These are phyloP conservation scores for Ophioderma brevispina DNA, from an alignment of 35 echinoderm and acorn worm species.

Conservation along the genomic window DNA sequence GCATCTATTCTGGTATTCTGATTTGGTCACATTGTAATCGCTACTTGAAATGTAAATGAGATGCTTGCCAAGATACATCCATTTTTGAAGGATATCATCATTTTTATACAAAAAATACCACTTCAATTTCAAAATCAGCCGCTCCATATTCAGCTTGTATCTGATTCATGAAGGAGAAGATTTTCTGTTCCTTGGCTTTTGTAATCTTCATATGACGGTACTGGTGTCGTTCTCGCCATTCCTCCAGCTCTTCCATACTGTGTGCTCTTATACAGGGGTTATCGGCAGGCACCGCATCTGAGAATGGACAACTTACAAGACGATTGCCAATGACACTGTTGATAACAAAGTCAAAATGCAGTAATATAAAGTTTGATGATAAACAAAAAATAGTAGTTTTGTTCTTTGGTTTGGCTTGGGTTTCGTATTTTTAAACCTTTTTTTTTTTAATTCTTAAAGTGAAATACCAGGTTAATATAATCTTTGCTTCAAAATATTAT, in stretches of 20 bases:
- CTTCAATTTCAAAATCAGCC: background rate
- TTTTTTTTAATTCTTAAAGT: background rate
- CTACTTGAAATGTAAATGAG: background rate
- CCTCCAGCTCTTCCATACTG: constrained; percentile 69
- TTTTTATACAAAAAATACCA: background rate
- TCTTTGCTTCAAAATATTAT: too few relatives aligned
- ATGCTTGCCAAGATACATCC: background rate
- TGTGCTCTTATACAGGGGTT: constrained; percentile 77
- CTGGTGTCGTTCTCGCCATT: constrained; percentile 75
- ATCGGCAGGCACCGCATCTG: constrained; percentile 17
- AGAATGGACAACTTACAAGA: constrained; percentile 50
- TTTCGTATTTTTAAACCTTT: background rate
- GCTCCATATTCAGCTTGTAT: constrained; percentile 3
- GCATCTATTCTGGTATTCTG: background rate
- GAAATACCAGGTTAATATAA: too few relatives aligned
- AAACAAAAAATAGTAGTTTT: background rate
- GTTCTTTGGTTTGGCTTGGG: background rate
- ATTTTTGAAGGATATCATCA: background rate
- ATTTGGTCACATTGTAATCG: background rate
- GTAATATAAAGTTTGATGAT: too few relatives aligned
- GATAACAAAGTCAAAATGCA: too few relatives aligned
- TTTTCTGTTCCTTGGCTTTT: constrained; percentile 60
- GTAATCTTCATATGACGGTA: constrained; percentile 81
- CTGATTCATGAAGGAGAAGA: constrained; percentile 71
- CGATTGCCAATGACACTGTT: too few relatives aligned